phyloP scores from a whole-genome alignment of 2,888 invertebrate species.

The Melanotus villosus region DNA sequence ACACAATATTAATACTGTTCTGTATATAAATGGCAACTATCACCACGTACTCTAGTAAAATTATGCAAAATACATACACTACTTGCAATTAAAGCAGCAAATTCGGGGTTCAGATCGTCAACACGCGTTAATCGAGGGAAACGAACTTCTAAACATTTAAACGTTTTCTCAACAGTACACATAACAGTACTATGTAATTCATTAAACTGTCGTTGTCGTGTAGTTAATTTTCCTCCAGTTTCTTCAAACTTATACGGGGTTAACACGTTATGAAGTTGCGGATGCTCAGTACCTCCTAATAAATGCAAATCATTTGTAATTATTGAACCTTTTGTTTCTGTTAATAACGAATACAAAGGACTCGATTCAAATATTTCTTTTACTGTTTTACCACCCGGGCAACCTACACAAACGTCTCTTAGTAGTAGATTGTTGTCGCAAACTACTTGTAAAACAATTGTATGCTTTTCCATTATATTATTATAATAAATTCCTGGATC shows the following conservation, averaged over 20 bases:
- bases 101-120: conserved; percentile 48
- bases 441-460: conserved; percentile 54
- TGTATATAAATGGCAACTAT: conserved; percentile 47
- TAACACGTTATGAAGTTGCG: conserved; percentile 50
- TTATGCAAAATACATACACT: conserved; percentile 54
- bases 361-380: conserved; percentile 51
- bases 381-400: conserved; percentile 52
- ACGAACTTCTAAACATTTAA: conserved; percentile 51
- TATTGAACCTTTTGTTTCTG: conserved; percentile 9
- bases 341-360: conserved; percentile 46
- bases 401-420: conserved; percentile 53
- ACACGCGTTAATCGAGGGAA: conserved; percentile 52
- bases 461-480: conserved; percentile 45
- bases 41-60: conserved; percentile 53
- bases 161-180: conserved; percentile 52
- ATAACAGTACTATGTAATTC: conserved; percentile 50
- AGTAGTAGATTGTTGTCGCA: conserved; percentile 53
- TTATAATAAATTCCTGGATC: conserved; percentile 47
- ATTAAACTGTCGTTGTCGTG: conserved; percentile 50
- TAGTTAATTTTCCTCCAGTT: conserved; percentile 28
- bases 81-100: conserved; percentile 51
- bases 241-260: conserved; percentile 49
- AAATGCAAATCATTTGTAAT: conserved; percentile 44
- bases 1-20: conserved; percentile 3
- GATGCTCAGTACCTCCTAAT: conserved; percentile 54